These are phyloP conservation scores for Cheilosia variabilis DNA, from an alignment of 2,888 invertebrate species.

Conservation along the genomic window DNA sequence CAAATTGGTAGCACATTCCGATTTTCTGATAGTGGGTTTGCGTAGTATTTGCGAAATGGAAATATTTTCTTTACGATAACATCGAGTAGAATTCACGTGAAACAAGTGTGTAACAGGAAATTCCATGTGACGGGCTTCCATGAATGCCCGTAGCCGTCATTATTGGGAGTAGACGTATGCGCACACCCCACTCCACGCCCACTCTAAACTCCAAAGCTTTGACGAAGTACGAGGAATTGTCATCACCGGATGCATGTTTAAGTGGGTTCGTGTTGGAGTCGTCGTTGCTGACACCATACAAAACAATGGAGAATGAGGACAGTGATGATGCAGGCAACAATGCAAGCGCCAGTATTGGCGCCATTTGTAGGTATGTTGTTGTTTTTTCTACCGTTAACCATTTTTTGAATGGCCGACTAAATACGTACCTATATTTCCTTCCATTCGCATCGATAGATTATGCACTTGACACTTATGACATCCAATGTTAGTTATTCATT, in stretches of 20 bases:
- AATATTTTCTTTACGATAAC: slow-evolving; percentile 48
- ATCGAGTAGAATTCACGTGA: slow-evolving; percentile 35
- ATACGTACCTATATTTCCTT: too few species aligned
- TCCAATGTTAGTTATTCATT: too few species aligned
- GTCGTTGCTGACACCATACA: slow-evolving; percentile 3
- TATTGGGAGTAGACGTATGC: slow-evolving; percentile 17
- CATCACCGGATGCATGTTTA: slow-evolving; percentile 63
- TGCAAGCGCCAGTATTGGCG: slow-evolving; percentile 39
- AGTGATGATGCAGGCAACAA: slow-evolving; percentile 15
- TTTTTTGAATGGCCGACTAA: background rate
- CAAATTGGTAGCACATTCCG: slow-evolving; percentile 30
- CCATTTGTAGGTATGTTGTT: slow-evolving; percentile 33
- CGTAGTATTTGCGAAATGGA: slow-evolving; percentile 48
- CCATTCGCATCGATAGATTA: too few species aligned
- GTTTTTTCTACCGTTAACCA: background rate
- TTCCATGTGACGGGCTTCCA: slow-evolving; percentile 58
- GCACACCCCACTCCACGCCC: slow-evolving; percentile 27
- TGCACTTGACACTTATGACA: too few species aligned
- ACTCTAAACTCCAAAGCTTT: slow-evolving; percentile 38
- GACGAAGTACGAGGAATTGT: slow-evolving; percentile 37
- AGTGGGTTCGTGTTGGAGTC: slow-evolving; percentile 44
- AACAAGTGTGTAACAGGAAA: slow-evolving; percentile 68
- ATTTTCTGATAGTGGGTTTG: slow-evolving; percentile 44
- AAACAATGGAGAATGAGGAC: slow-evolving; percentile 29
- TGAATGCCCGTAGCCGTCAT: slow-evolving; percentile 33